Conservation (phyloP, 2,113 vertebrate genomes). For the Hemicordylus capensis region DNA sequence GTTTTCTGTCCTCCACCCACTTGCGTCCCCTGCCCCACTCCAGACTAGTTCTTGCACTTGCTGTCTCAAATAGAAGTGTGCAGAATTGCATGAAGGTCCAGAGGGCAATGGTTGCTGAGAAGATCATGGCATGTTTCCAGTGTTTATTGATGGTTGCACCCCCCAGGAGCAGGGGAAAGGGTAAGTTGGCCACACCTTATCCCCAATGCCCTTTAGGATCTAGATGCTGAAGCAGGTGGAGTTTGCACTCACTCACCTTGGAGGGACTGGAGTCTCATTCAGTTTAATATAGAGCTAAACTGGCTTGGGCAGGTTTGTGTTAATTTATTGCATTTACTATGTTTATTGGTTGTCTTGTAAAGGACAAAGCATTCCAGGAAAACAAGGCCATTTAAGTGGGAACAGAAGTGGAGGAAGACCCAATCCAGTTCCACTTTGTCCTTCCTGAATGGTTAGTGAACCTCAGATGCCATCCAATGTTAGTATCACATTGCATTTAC, state of each 20-base stretch:
- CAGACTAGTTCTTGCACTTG: no score
- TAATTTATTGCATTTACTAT: neutral
- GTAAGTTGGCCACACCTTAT: neutral
- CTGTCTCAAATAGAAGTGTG: neutral
- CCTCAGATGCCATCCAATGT: neutral
- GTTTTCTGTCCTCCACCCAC: no score
- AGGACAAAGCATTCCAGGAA: constrained; percentile 1
- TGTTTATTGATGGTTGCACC: neutral
- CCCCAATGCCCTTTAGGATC: neutral
- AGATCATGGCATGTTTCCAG: neutral
- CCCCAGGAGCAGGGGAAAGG: no score
- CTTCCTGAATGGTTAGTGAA: neutral
- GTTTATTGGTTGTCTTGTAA: neutral
- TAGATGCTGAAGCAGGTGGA: neutral
- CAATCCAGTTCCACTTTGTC: neutral
- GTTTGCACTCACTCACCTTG: neutral
- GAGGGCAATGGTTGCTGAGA: neutral
- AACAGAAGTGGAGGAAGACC: neutral
- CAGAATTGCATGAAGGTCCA: neutral
- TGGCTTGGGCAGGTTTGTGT: neutral
- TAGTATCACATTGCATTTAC: neutral
- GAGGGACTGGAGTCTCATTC: neutral
- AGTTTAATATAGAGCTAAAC: neutral
- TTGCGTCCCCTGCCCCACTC: no score
- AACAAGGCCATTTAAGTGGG: neutral